These are phyloP conservation scores for Pongo pygmaeus DNA, from an alignment of 2,113 vertebrate genomes.

Conservation along the genomic window DNA sequence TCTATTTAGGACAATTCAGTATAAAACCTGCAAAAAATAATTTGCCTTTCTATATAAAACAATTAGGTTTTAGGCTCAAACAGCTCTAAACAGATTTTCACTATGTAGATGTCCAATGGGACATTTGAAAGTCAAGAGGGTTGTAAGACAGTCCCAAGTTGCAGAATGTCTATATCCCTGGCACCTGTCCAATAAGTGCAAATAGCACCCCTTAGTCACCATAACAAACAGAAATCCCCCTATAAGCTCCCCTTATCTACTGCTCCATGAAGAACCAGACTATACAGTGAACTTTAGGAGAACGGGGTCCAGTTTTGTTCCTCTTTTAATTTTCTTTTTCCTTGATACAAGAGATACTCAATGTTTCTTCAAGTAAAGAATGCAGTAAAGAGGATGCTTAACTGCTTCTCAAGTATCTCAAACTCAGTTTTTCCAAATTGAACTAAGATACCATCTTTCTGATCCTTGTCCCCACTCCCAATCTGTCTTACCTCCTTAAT, in stretches of 20 bases:
- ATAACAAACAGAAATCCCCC: not conserved
- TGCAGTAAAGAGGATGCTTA: not conserved
- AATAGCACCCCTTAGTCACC: not conserved
- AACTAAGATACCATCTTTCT: not conserved
- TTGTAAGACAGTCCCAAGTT: not conserved
- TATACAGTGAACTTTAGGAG: not conserved
- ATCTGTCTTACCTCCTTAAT: not conserved
- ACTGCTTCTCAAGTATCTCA: not conserved
- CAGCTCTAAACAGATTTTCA: not conserved
- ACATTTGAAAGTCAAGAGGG: not conserved
- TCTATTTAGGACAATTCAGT: not conserved
- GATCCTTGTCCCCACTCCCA: not conserved
- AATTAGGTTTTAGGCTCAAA: not conserved
- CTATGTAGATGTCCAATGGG: not conserved
- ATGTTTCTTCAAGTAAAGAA: not conserved
- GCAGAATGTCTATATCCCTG: not conserved
- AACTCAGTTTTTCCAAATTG: not conserved
- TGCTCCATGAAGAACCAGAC: not conserved
- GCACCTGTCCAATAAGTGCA: not conserved
- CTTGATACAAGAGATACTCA: not conserved
- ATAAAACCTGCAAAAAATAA: not conserved
- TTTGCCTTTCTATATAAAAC: not conserved
- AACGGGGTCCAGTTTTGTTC: not conserved
- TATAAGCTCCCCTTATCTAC: not conserved
- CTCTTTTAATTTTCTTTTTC: not conserved